Evolutionary conservation across 2,888 invertebrate species (phyloP).

Genomic region (Campopleginae sp.): DNA sequence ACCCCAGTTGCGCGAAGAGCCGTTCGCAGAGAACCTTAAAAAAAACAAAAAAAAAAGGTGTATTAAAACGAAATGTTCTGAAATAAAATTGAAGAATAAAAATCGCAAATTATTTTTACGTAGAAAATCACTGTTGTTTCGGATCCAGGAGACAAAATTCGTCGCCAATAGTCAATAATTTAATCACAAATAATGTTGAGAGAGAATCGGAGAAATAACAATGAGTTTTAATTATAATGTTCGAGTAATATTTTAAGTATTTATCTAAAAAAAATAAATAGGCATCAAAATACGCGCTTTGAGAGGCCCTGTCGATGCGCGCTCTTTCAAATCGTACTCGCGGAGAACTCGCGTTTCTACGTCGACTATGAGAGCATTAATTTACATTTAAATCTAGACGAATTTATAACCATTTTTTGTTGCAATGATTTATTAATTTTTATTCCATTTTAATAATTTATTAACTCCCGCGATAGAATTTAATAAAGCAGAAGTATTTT

Average conservation of each 20-base stretch:
- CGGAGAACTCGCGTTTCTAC: conserved; percentile 76
- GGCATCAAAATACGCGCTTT: conserved; percentile 34
- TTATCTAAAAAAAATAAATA: conserved; percentile 57
- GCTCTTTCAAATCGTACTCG: conserved; percentile 53
- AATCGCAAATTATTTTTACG: neutral
- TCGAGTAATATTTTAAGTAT: conserved; percentile 26
- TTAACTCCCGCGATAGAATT: conserved; percentile 53
- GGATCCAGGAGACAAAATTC: neutral
- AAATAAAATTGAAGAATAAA: neutral
- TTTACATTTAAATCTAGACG: conserved; percentile 68
- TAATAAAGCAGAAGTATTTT: conserved; percentile 69
- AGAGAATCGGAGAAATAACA: neutral
- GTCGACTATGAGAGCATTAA: conserved; percentile 54
- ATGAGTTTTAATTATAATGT: conserved; percentile 14
- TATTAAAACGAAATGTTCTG: neutral
- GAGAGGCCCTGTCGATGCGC: conserved; percentile 44
- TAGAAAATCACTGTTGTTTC: neutral
- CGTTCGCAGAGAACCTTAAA: conserved; percentile 45
- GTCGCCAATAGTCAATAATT: neutral
- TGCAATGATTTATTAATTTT: conserved; percentile 26
- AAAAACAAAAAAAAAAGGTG: conserved; percentile 4
- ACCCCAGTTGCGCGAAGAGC: conserved; percentile 59
- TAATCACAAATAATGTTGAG: neutral
- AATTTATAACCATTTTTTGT: conserved; percentile 66
- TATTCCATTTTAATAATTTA: conserved; percentile 51